Conservation (phyloP, 2,113 vertebrate species). For the Canis aureus region DNA sequence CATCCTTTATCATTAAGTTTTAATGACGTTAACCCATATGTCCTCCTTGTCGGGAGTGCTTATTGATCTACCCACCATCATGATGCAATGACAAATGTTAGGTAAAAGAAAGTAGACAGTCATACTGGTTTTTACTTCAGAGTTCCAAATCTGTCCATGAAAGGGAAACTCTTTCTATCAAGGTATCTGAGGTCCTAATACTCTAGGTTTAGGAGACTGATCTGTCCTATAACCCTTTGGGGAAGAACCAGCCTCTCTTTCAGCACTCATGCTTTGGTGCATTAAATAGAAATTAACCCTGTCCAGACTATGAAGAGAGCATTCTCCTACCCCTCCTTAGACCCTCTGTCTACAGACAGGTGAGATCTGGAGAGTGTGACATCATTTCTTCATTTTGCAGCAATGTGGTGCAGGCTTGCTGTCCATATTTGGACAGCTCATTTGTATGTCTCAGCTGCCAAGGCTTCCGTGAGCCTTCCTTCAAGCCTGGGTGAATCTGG, state of each 20-base stretch:
- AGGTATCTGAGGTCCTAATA: background rate
- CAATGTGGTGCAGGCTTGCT: background rate
- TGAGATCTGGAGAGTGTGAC: background rate
- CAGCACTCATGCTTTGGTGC: background rate
- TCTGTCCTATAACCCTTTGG: background rate
- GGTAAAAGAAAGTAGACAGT: background rate
- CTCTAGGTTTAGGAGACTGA: background rate
- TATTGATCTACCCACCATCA: background rate
- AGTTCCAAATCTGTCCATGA: background rate
- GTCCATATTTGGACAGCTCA: background rate
- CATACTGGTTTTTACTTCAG: background rate
- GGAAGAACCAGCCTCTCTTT: background rate
- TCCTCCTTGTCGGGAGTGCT: background rate
- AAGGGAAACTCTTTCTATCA: background rate
- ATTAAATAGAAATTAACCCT: background rate
- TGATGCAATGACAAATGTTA: background rate
- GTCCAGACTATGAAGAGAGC: too few species aligned
- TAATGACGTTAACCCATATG: background rate
- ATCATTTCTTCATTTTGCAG: background rate
- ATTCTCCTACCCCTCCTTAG: background rate
- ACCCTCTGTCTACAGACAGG: background rate
- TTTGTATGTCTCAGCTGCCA: background rate
- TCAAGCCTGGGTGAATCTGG: background rate
- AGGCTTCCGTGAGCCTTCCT: background rate
- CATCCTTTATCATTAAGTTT: background rate